phyloP scores from a whole-genome alignment of 2,888 invertebrate species.

The Drosophila nr. perissopoda region DNA sequence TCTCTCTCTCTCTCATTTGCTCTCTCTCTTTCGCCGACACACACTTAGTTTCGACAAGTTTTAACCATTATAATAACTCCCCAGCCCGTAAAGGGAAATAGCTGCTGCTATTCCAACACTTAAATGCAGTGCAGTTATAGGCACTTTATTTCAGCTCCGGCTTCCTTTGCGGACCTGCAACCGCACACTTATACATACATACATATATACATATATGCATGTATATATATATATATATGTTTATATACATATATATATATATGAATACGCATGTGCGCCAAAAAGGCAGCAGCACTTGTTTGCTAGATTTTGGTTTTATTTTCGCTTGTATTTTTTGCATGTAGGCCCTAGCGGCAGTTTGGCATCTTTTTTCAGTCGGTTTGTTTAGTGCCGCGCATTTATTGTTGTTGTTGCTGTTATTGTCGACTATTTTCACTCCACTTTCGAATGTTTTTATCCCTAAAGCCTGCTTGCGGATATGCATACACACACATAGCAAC shows the following conservation, averaged over 20 bases:
- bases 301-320: conserved; percentile 53
- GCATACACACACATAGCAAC: conserved; percentile 35
- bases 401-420: conserved; percentile 21
- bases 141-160: conserved; percentile 24
- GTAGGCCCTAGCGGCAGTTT: conserved; percentile 47
- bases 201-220: neutral
- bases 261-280: conserved; percentile 27
- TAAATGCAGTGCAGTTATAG: conserved; percentile 55
- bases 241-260: neutral
- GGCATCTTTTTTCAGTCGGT: conserved; percentile 27
- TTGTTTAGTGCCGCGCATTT: conserved; percentile 40
- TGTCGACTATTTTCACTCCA: conserved; percentile 74
- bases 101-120: conserved; percentile 31
- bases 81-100: conserved; percentile 6
- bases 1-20: neutral
- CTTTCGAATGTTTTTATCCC: conserved; percentile 77
- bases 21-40: neutral
- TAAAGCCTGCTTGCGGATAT: conserved; percentile 79
- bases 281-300: conserved; percentile 61
- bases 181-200: neutral
- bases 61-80: conserved; percentile 31
- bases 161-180: neutral
- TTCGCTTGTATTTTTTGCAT: conserved; percentile 29
- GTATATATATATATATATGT: conserved; percentile 1
- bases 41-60: conserved; percentile 14